A percentile compares a stretch with the other conserved stretches of the same genome.
Conservation (phyloP, 2,888 invertebrate genomes). For the Caenorhabditis parvicauda region DNA sequence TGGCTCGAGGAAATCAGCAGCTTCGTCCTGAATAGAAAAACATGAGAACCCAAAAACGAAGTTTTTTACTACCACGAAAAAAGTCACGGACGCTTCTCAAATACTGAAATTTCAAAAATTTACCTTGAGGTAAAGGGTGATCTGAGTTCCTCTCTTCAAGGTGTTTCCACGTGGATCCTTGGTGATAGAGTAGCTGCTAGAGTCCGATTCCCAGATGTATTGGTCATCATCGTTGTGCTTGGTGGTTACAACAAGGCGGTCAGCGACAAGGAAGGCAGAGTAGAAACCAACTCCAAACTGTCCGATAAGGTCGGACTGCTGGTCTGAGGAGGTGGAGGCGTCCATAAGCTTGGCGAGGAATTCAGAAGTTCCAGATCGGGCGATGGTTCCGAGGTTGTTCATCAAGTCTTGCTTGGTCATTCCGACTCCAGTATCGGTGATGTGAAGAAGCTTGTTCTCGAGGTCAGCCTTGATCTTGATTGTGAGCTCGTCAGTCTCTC, state of each 20-base stretch:
- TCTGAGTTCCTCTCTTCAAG: conserved; percentile 79
- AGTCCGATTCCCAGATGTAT: conserved; percentile 97
- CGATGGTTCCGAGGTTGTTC: conserved; percentile 95
- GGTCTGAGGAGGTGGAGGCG: conserved; percentile 49
- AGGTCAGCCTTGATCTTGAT: conserved; percentile 91
- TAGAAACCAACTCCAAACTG: conserved; percentile 97
- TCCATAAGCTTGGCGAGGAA: conserved; percentile 60
- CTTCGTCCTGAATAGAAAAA: conserved; percentile 82
- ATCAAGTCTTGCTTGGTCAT: conserved; percentile 82
- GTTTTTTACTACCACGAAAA: too few species aligned
- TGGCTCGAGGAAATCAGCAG: conserved; percentile 88
- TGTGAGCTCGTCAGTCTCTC: conserved; percentile 77
- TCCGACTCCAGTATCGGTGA: conserved; percentile 93
- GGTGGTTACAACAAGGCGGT: conserved; percentile 89
- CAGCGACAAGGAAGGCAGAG: conserved; percentile 93
- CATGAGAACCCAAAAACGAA: too few species aligned
- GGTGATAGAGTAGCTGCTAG: conserved; percentile 80
- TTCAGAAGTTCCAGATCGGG: conserved; percentile 66
- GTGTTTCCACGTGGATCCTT: conserved; percentile 89
- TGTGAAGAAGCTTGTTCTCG: conserved; percentile 84
- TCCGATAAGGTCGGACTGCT: conserved; percentile 83
- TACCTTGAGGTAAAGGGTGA: conserved; percentile 83
- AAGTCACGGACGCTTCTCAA: not conserved
- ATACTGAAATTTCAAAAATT: too few species aligned
- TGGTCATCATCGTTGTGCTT: conserved; percentile 91